phyloP scores from a whole-genome alignment of 2,113 vertebrate species.

The Barnardius zonarius region DNA sequence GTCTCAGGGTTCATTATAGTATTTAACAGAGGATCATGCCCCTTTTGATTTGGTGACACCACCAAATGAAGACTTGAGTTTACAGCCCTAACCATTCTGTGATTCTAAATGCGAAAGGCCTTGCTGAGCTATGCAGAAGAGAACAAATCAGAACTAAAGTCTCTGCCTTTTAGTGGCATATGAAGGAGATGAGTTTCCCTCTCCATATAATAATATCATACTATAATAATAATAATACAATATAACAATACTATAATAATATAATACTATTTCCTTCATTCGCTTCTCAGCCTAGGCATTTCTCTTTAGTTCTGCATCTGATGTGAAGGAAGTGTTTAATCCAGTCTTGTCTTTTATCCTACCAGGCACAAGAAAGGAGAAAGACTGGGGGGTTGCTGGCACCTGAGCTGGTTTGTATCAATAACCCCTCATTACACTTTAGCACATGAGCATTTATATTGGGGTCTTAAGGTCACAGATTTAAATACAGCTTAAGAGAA shows the following conservation, averaged over 20 bases:
- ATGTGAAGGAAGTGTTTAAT: not conserved
- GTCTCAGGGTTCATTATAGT: not conserved
- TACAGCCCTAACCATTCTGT: not conserved
- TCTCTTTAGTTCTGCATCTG: not conserved
- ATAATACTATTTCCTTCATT: not conserved
- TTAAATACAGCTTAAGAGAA: conserved; percentile 22
- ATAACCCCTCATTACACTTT: not conserved
- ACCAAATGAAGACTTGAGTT: not conserved
- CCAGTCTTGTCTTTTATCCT: not conserved
- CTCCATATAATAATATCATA: not conserved
- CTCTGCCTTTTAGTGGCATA: not conserved
- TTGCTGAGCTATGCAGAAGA: not conserved
- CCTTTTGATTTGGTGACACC: not conserved
- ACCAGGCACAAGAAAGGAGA: not conserved
- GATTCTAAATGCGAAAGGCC: not conserved
- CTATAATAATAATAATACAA: too few species aligned
- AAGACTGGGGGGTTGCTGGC: not conserved
- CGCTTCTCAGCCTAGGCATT: not conserved
- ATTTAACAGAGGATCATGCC: not conserved
- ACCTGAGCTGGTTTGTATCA: conserved; percentile 51
- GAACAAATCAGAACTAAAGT: not conserved
- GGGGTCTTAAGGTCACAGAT: conserved; percentile 39
- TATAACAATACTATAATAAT: too few species aligned
- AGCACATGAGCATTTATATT: conserved; percentile 12
- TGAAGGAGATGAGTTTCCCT: not conserved